Percentiles rank a stretch among this genome's conserved stretches.
phyloP scores from a whole-genome alignment of 2,888 invertebrate genomes.

The Eugnorisma glareosa region DNA sequence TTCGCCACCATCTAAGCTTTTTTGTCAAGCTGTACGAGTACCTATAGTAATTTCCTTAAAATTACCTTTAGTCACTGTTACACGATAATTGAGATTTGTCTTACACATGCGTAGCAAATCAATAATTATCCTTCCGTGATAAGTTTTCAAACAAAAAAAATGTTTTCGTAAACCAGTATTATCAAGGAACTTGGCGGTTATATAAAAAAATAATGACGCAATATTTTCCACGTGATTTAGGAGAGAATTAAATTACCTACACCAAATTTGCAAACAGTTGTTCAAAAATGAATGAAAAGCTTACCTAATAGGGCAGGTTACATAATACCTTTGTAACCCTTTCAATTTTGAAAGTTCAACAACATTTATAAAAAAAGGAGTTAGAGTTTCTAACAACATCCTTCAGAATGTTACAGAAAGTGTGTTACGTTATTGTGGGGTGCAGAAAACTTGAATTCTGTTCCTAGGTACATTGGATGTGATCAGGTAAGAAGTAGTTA shows the following conservation, averaged over 20 bases:
- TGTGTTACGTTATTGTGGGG: background rate
- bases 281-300: background rate
- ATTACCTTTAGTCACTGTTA: constrained; percentile 37
- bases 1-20: too few species aligned
- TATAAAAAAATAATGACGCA: constrained; percentile 23
- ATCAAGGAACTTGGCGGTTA: constrained; percentile 24
- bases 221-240: background rate
- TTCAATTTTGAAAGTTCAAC: background rate
- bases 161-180: background rate
- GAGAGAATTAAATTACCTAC: too few species aligned
- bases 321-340: background rate
- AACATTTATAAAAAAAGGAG: background rate
- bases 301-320: background rate
- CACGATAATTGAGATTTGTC: constrained; percentile 40
- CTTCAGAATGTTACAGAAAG: background rate
- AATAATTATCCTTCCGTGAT: constrained; percentile 33
- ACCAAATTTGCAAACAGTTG: background rate
- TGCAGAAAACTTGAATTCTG: background rate
- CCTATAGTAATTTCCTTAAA: constrained; percentile 21
- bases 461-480: background rate
- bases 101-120: constrained; percentile 51
- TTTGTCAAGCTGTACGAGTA: too few species aligned
- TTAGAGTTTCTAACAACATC: too few species aligned
- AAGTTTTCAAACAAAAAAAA: constrained; percentile 9
- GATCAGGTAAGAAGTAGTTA: background rate